phyloP scores from a whole-genome alignment of 2,113 vertebrate genomes.

The Rhegmatorhina hoffmannsi region DNA sequence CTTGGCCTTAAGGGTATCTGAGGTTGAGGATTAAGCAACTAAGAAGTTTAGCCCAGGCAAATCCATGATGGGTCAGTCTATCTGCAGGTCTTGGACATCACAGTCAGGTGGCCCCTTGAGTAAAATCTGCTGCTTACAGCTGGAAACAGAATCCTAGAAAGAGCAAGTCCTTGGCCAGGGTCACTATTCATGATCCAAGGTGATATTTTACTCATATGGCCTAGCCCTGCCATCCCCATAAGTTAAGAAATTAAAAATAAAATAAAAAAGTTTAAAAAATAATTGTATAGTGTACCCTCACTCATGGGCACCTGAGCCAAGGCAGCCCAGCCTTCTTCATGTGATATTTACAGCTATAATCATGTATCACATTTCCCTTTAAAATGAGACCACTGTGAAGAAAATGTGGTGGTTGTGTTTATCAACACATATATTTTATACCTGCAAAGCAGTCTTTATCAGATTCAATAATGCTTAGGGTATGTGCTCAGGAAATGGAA shows the following conservation, averaged over 20 bases:
- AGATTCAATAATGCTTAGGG: neutral
- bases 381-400: neutral
- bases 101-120: neutral
- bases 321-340: neutral
- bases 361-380: neutral
- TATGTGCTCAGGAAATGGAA: neutral
- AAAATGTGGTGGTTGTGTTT: neutral
- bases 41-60: neutral
- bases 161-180: neutral
- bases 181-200: neutral
- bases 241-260: neutral
- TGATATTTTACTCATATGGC: neutral
- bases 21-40: neutral
- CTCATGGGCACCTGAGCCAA: neutral
- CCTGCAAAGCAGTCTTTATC: neutral
- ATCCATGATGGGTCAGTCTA: neutral
- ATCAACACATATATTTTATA: neutral
- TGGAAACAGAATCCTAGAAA: neutral
- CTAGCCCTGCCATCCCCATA: neutral
- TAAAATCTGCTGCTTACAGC: neutral
- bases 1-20: neutral
- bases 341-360: neutral
- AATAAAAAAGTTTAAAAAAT: neutral
- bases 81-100: neutral
- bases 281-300: fast-evolving